Percentiles rank a stretch among this genome's conserved stretches.
Conservation (phyloP, 2,888 invertebrate genomes). For the Agelastica alni region DNA sequence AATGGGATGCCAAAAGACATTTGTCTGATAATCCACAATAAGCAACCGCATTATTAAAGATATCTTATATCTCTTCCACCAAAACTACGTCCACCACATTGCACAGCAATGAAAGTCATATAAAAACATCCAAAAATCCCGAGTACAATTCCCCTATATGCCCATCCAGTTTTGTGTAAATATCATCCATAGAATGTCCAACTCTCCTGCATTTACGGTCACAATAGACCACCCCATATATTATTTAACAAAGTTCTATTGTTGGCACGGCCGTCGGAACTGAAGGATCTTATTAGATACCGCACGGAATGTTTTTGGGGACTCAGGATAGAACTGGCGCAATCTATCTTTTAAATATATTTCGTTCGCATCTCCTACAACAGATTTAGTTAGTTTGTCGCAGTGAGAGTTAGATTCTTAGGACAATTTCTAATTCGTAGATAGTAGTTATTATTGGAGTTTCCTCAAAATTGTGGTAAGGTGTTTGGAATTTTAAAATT, state of each 20-base stretch:
- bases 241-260: slow-evolving; percentile 44
- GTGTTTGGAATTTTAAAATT: no score
- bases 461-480: no score
- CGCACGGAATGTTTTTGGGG: slow-evolving; percentile 8
- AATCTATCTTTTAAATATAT: no score
- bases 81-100: background rate
- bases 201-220: slow-evolving; percentile 40
- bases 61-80: background rate
- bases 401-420: no score
- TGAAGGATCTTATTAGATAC: slow-evolving; percentile 20
- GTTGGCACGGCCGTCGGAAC: slow-evolving; percentile 39
- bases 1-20: no score
- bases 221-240: slow-evolving; percentile 47
- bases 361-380: no score
- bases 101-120: slow-evolving; percentile 7
- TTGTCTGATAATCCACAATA: background rate
- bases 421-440: no score
- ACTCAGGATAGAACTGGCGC: no score
- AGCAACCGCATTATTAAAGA: background rate
- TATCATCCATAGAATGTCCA: slow-evolving; percentile 12
- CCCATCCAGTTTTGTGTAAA: slow-evolving; percentile 19
- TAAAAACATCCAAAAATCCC: slow-evolving; percentile 17
- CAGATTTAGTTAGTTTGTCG: no score
- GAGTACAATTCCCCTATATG: slow-evolving; percentile 12
- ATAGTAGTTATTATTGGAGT: no score